Evolutionary conservation across 2,113 vertebrate species (phyloP).

Genomic region (Salminus brasiliensis): DNA sequence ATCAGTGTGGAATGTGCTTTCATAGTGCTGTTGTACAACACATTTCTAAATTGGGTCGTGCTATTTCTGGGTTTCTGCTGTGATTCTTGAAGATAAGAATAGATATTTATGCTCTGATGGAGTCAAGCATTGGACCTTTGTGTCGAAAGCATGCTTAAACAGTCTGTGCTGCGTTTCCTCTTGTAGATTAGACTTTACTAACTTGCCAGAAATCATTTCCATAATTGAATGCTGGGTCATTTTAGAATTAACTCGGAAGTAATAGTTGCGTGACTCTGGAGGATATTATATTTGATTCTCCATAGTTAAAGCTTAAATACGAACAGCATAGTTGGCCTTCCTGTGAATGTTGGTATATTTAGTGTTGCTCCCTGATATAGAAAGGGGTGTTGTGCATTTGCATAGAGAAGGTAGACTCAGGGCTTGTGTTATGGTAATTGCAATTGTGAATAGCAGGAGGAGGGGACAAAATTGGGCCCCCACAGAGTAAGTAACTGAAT

Average conservation of each 20-base stretch:
- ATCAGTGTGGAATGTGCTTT: not conserved
- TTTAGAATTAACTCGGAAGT: not conserved
- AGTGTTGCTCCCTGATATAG: not conserved
- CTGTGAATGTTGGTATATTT: conserved; percentile 9
- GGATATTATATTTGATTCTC: too few relatives aligned
- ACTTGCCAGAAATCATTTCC: not conserved
- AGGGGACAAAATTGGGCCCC: conserved; percentile 27
- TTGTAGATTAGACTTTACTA: not conserved
- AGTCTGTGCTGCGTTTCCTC: not conserved
- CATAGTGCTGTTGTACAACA: not conserved
- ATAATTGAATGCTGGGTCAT: not conserved
- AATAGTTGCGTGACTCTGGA: too few relatives aligned
- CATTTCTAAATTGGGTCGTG: not conserved
- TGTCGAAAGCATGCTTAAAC: not conserved
- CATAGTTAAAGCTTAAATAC: not conserved
- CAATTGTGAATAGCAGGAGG: conserved; percentile 30
- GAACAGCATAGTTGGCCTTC: not conserved
- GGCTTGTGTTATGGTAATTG: conserved; percentile 48
- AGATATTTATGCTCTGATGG: not conserved
- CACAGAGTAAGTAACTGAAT: conserved; percentile 27
- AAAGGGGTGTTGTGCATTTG: conserved; percentile 25
- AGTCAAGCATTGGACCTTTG: not conserved
- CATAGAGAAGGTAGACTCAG: conserved; percentile 29
- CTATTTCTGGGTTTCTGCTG: not conserved
- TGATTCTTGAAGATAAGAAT: not conserved